Percentiles rank a stretch among this genome's conserved stretches.
These are phyloP conservation scores for Ciona savignyi DNA, from an alignment of 23 tunicate species.

Conservation along the genomic window DNA sequence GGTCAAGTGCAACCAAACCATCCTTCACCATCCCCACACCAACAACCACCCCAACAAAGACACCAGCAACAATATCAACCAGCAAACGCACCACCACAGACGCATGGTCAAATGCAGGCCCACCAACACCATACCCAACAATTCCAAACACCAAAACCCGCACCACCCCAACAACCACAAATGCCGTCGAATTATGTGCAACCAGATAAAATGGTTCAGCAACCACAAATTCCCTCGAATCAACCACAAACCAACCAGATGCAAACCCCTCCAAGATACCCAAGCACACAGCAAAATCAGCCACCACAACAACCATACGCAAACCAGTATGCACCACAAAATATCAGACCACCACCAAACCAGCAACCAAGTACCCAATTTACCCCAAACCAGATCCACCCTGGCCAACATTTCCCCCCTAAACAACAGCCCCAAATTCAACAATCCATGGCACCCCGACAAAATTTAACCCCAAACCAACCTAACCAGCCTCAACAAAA, in stretches of 20 bases:
- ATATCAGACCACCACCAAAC: too few relatives aligned
- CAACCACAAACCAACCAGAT: background rate
- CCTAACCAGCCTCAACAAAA: too few relatives aligned
- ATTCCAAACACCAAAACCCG: background rate
- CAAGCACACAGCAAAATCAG: background rate
- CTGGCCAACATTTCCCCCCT: too few relatives aligned
- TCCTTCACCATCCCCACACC: constrained; percentile 8
- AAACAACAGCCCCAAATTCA: too few relatives aligned
- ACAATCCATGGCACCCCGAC: too few relatives aligned
- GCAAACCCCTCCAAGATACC: background rate
- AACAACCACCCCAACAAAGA: constrained; percentile 1
- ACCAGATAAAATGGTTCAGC: background rate
- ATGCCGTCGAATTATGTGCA: background rate
- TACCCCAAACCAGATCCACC: background rate
- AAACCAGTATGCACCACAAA: too few relatives aligned
- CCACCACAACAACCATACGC: background rate
- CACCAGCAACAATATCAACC: constrained; percentile 4
- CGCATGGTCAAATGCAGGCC: background rate
- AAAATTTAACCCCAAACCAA: too few relatives aligned
- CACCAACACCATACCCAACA: constrained; percentile 1
- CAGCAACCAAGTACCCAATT: background rate
- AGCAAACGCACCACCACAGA: background rate
- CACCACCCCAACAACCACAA: constrained; percentile 5
- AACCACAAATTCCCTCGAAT: background rate
- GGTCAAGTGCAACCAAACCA: constrained; percentile 5